phyloP scores from a whole-genome alignment of 2,797 vertebrate genomes.

The Alosa sapidissima region DNA sequence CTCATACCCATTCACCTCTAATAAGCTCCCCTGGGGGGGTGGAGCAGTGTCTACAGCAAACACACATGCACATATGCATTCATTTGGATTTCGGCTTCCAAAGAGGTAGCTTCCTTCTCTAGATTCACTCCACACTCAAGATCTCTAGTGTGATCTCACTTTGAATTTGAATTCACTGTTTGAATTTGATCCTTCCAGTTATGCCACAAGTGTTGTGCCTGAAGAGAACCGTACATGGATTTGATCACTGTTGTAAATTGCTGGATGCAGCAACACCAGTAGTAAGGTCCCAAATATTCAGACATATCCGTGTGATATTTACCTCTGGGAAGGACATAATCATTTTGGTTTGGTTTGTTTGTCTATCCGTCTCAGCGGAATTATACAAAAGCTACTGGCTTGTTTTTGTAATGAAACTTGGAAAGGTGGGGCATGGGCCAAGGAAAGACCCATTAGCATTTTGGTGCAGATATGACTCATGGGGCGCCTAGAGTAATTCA shows the following conservation, averaged over 20 bases:
- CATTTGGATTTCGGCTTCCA: not conserved
- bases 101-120: not conserved
- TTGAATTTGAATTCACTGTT: not conserved
- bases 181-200: not conserved
- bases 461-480: too few relatives aligned
- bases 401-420: too few relatives aligned
- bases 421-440: too few relatives aligned
- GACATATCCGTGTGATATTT: not conserved
- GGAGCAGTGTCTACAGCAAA: not conserved
- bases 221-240: not conserved
- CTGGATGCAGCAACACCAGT: not conserved
- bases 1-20: not conserved
- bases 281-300: too few relatives aligned
- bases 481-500: too few relatives aligned
- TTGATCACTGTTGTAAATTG: not conserved
- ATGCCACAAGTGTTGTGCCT: not conserved
- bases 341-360: too few relatives aligned
- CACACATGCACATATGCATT: not conserved
- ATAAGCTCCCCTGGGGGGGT: conserved; percentile 8
- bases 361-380: too few relatives aligned
- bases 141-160: not conserved
- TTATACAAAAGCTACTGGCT: too few relatives aligned
- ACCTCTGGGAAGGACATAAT: not conserved
- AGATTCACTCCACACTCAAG: not conserved
- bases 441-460: too few relatives aligned